These are phyloP conservation scores for Trachelus stipa DNA, from an alignment of 2,888 invertebrate species.

Conservation along the genomic window DNA sequence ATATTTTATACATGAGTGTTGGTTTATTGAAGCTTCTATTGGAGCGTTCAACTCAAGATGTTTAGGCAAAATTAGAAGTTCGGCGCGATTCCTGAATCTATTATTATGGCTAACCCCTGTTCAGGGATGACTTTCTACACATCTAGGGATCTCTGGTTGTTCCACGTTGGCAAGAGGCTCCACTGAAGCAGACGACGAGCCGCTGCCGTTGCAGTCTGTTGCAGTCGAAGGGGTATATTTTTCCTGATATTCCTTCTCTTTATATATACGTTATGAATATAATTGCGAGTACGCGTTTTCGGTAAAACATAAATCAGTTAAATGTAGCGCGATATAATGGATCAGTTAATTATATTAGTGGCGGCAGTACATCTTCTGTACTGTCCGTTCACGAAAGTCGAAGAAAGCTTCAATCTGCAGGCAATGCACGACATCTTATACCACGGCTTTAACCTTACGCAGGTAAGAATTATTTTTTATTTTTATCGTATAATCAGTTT, in stretches of 20 bases:
- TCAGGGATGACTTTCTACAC: not conserved
- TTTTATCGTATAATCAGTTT: not conserved
- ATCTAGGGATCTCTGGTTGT: not conserved
- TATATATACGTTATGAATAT: not conserved
- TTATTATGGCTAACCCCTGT: not conserved
- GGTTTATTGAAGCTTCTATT: not conserved
- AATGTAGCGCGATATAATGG: constrained; percentile 69
- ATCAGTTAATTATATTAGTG: constrained; percentile 79
- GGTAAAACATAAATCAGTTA: not conserved
- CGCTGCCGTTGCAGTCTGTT: not conserved
- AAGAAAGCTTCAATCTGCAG: constrained; percentile 99
- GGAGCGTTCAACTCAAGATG: not conserved
- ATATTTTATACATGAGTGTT: not conserved
- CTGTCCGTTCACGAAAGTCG: constrained; percentile 98
- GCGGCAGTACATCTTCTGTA: constrained; percentile 84
- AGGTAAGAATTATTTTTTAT: constrained; percentile 71
- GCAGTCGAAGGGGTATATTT: not conserved
- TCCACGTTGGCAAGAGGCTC: not conserved
- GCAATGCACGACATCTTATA: constrained; percentile 97
- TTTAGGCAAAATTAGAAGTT: not conserved
- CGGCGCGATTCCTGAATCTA: not conserved
- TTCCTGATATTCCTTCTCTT: not conserved
- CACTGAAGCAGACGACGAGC: not conserved
- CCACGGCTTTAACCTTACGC: constrained; percentile 83
- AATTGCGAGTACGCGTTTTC: not conserved